Base-by-base conservation (phyloP, 2,888 invertebrate species). In the Eumerus sabulonum region DNA sequence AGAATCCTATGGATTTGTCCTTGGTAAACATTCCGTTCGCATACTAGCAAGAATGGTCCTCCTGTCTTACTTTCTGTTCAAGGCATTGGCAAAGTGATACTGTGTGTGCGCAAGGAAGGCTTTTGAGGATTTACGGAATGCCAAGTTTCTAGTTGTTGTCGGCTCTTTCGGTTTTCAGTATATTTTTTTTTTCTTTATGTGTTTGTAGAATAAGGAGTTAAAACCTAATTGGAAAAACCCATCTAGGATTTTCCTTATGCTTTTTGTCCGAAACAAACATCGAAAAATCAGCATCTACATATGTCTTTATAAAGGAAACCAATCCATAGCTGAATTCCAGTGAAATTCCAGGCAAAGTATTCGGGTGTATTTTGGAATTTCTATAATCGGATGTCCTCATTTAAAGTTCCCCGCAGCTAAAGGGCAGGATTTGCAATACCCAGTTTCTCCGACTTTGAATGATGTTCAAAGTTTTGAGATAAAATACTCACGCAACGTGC, bases 1-100 rank as follows among this genome's bases (percentile, higher is more conserved):
- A 74, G 74, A 74, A 79, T 79, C 74, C 74, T 51, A 74, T 64
- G 68, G 79, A 79, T 79, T 79, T 74, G 79, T 79, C 73, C 74
- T 79, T 70, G 68, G 74, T 74, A 79, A 79, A 79, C 79, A 79
- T 79, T 79, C 79, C 64, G 27, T 68, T 59, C 68, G 68, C 64
- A 79, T 79, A 63, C 70, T 64, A 11, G 16, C 19, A 42, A 60
- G 63, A 27, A 73, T 79, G 64, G 70, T 68, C 63, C 64, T 70
- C 64, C 64, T 54, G 18, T 50, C 60, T 57, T 53, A 47, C 56
- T 40, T 44, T 36, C 38, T 17, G 14, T 7, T 16, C 45, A 16
- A 14, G 19, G 11, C 47, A 17, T 35, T 19, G 12, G 11, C 14
- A 51, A 7, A 2, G 27, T 4, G 7, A 27, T 27, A 27, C 27